Evolutionary conservation across 1,140 invertebrate genomes (phyloP).

Genomic region (Theocolax elegans): DNA sequence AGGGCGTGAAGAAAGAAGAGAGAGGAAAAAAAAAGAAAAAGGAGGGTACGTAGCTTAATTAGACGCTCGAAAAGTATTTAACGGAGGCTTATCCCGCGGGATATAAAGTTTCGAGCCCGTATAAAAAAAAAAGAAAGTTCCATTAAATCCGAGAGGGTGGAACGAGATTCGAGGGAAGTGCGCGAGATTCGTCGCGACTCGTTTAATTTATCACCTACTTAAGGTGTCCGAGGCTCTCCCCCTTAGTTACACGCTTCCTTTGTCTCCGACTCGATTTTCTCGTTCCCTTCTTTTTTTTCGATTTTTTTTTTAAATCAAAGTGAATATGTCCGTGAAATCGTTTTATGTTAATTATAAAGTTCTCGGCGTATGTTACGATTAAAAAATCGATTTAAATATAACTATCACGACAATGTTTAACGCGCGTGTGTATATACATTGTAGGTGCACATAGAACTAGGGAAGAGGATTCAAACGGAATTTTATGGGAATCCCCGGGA

Average conservation of each 20-base stretch:
- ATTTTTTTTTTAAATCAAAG: neutral
- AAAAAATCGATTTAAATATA: no score
- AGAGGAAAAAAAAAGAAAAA: neutral
- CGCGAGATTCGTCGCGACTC: slow-evolving; percentile 28
- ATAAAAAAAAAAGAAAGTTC: slow-evolving; percentile 38
- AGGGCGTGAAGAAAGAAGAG: neutral
- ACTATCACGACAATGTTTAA: no score
- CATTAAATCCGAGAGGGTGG: slow-evolving; percentile 53
- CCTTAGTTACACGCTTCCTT: neutral
- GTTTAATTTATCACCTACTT: slow-evolving; percentile 64
- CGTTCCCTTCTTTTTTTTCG: neutral
- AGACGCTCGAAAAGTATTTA: slow-evolving; percentile 53
- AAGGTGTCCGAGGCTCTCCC: slow-evolving; percentile 44
- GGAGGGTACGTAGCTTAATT: slow-evolving; percentile 44
- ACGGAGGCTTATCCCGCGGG: slow-evolving; percentile 51
- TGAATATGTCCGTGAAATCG: no score
- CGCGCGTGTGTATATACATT: no score
- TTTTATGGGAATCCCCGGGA: no score
- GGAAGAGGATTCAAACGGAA: no score
- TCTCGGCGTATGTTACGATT: no score
- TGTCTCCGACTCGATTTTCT: neutral
- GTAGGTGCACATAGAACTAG: no score
- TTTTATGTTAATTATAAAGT: no score
- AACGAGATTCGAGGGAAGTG: no score
- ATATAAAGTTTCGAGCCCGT: slow-evolving; percentile 54